Conservation (phyloP, 2,797 vertebrate species). For the Harpagifer antarcticus region DNA sequence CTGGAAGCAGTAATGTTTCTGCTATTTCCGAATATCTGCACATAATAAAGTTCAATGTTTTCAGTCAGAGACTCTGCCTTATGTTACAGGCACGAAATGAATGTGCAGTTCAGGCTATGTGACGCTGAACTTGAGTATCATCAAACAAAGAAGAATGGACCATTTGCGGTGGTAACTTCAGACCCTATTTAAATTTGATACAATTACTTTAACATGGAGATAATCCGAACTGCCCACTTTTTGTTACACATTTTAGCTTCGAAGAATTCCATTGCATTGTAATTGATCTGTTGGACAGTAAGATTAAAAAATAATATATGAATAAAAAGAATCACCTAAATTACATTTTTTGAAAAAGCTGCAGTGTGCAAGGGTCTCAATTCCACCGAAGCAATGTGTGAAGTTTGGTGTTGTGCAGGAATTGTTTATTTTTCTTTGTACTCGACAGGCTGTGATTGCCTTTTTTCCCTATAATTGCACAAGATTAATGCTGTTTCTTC, state of each 20-base stretch:
- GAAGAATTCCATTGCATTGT: background rate
- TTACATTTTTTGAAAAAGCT: background rate
- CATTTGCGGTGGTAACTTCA: no score
- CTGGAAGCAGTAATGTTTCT: no score
- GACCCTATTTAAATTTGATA: no score
- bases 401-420: slow-evolving; percentile 34
- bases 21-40: no score
- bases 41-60: no score
- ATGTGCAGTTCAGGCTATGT: no score
- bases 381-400: slow-evolving; percentile 19
- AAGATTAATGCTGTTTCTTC: slow-evolving; percentile 83
- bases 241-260: background rate
- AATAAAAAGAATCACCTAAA: background rate
- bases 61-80: no score
- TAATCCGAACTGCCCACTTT: background rate
- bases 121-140: no score
- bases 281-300: background rate
- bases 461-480: slow-evolving; percentile 78
- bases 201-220: no score
- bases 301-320: background rate
- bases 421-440: slow-evolving; percentile 64
- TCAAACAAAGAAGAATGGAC: no score
- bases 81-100: no score
- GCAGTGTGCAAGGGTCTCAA: slow-evolving; percentile 15
- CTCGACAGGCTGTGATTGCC: slow-evolving; percentile 69